A percentile compares a stretch with the other conserved stretches of the same genome.
Conservation (phyloP, 2,888 invertebrate genomes). For the Orthonevra nobilis region DNA sequence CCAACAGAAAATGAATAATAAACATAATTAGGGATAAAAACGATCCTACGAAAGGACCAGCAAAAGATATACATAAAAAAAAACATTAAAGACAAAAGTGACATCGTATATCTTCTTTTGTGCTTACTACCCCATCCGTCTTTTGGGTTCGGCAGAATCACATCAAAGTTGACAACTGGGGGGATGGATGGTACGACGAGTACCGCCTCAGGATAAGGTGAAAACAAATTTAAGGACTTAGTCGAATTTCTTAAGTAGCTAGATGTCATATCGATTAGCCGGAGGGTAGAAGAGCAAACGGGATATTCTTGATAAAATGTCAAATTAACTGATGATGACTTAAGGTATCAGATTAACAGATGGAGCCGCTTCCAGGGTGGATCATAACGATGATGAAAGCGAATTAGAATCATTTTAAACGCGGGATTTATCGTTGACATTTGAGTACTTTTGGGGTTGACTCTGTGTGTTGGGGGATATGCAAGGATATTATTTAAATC, state of each 20-base stretch:
- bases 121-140: background rate
- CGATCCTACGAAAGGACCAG: background rate
- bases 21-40: constrained; percentile 48
- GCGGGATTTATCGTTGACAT: constrained; percentile 33
- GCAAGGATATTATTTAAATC: no score
- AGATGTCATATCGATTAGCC: constrained; percentile 55
- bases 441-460: constrained; percentile 9
- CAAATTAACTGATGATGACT: constrained; percentile 21
- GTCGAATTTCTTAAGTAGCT: constrained; percentile 52
- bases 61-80: constrained; percentile 10
- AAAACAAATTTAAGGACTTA: constrained; percentile 42
- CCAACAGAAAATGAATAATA: constrained; percentile 47
- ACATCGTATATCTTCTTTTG: constrained; percentile 9
- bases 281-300: constrained; percentile 23
- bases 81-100: constrained; percentile 18
- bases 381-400: background rate
- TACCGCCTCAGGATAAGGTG: background rate
- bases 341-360: background rate
- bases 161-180: constrained; percentile 24
- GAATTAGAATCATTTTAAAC: constrained; percentile 30
- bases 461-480: no score
- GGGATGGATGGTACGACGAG: no score
- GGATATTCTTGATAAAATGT: constrained; percentile 28
- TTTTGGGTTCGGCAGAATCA: constrained; percentile 6
- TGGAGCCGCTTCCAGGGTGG: background rate